A percentile compares a stretch with the other conserved stretches of the same genome.
These are phyloP conservation scores for Salmo trutta DNA, from an alignment of 2,797 vertebrate species.

Conservation along the genomic window DNA sequence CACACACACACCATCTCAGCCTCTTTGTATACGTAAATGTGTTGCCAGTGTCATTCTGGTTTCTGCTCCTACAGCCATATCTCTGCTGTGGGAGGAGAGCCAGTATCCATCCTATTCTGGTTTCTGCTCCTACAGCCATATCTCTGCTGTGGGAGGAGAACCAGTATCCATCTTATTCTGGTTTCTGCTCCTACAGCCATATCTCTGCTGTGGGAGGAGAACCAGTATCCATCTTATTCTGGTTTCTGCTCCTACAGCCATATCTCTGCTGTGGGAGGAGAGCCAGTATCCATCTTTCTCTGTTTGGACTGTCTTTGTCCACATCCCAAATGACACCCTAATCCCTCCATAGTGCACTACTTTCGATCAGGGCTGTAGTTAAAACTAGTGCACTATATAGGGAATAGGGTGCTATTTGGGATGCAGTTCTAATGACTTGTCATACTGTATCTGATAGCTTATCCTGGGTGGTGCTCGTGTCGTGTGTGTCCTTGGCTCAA, in stretches of 20 bases:
- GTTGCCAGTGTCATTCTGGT: too few relatives aligned
- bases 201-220: too few relatives aligned
- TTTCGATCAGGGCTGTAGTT: too few relatives aligned
- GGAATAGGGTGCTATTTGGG: conserved; percentile 17
- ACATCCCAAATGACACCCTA: neutral
- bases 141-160: conserved; percentile 22
- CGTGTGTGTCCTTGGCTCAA: conserved; percentile 55
- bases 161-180: conserved; percentile 27
- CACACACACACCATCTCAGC: too few relatives aligned
- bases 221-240: neutral
- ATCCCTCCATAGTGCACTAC: neutral
- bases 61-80: too few relatives aligned
- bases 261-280: too few relatives aligned
- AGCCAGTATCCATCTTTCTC: conserved; percentile 11
- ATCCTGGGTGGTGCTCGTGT: conserved; percentile 22
- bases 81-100: too few relatives aligned
- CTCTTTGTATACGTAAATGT: too few relatives aligned
- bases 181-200: too few relatives aligned
- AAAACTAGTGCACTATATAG: too few relatives aligned
- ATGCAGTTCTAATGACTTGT: conserved; percentile 52
- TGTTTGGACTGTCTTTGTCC: conserved; percentile 19
- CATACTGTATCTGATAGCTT: conserved; percentile 52
- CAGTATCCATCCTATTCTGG: neutral
- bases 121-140: conserved; percentile 13
- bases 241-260: too few relatives aligned